Base-by-base conservation (phyloP, 2,888 invertebrate species). In the Vesta saturnalis region DNA sequence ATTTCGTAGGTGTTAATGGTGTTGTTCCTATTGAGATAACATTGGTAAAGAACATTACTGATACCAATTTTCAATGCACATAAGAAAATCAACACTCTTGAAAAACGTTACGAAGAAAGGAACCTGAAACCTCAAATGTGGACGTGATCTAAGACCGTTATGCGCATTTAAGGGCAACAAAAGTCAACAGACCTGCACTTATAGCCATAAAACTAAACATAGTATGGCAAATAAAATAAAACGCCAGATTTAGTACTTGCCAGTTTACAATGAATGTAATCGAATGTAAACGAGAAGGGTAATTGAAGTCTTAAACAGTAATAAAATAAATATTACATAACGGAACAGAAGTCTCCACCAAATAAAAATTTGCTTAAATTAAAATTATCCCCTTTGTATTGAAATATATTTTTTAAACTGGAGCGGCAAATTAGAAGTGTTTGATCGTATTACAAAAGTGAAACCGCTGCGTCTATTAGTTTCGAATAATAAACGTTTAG, bases 131-230 rank as follows among this genome's bases (percentile, higher is more conserved):
- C 64, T 56, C 64, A 65, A 64, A 43, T 64, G 64, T 64, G 60
- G 65, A 73, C 74, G 74, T 74, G 74, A 73, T 70, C 64, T 60
- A 60, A 71, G 56, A 66, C 56, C 64, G 71, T 60, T 70, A 73
- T 72, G 74, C 68, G 60, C 67, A 71, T 73, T 74, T 73, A 73
- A 65, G 67, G 69, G 64, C 71, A 72, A 72, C 72, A 69, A 71
- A 72, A 73, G 66, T 69, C 73, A 73, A 73, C 75, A 75, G 75
- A 75, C 75, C 75, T 72, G 72, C 73, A 69, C 72, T 73, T 72
- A 74, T 73, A 68, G 72, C 73, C 66, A 72, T 75, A 75, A 75
- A 72, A 70, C 71, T 73, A 72, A 72, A 64, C 72, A 67, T 64
- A 67, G 72, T 69, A 67, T 72, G 64, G 67, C 59, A 71, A 71